A percentile compares a stretch with the other conserved stretches of the same genome.
Conservation (phyloP, 64 coral and sea anemone genomes). For the Dendronephthya gigantea region DNA sequence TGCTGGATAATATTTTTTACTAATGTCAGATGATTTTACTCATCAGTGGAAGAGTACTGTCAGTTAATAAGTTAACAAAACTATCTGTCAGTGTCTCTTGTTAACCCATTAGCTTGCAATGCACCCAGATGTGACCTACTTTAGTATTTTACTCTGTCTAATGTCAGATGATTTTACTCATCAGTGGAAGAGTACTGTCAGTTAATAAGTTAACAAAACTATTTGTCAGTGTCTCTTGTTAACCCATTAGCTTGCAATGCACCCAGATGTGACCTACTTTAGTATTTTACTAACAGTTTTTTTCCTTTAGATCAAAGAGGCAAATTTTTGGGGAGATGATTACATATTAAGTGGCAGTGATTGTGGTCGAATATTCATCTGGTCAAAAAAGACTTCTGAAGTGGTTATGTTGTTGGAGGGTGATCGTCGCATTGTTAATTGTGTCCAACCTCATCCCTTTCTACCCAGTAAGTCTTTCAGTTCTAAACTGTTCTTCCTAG, state of each 20-base stretch:
- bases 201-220: no score
- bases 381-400: constrained; percentile 76
- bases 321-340: constrained; percentile 87
- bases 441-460: constrained; percentile 85
- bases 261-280: no score
- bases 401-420: constrained; percentile 75
- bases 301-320: constrained; percentile 73
- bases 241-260: no score
- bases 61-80: background rate
- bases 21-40: no score
- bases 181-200: no score
- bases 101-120: no score
- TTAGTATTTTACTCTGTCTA: no score
- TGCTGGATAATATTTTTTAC: background rate
- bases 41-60: background rate
- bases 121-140: no score
- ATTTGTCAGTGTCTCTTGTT: no score
- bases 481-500: no score
- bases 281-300: background rate
- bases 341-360: constrained; percentile 88
- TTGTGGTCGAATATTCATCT: constrained; percentile 96
- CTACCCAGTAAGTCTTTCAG: constrained; percentile 64
- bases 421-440: constrained; percentile 86
- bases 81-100: background rate
- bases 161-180: no score